A percentile compares a stretch with the other conserved stretches of the same genome.
phyloP scores from a whole-genome alignment of 2,797 vertebrate genomes.

The Poecilia gillii region DNA sequence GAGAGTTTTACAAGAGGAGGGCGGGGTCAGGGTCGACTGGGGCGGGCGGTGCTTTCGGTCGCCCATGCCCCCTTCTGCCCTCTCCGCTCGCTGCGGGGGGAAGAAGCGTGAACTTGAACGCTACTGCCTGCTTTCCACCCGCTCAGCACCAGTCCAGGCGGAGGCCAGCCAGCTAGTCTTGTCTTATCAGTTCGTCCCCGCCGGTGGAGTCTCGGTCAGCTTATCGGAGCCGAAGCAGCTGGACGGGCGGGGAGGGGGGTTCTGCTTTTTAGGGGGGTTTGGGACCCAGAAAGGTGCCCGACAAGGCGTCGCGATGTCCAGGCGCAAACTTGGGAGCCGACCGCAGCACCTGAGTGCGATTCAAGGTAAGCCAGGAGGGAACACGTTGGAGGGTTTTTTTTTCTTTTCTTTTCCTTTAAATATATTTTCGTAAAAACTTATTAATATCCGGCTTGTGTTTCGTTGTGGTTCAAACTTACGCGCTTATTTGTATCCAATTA shows the following conservation, averaged over 20 bases:
- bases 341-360: constrained; percentile 86
- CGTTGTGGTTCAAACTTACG: constrained; percentile 1
- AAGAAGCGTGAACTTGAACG: constrained; percentile 84
- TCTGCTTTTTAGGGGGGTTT: constrained; percentile 4
- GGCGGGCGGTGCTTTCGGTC: constrained; percentile 72
- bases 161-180: constrained; percentile 30
- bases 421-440: neutral
- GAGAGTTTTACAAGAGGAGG: constrained; percentile 38
- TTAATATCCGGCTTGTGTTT: constrained; percentile 4
- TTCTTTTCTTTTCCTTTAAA: neutral
- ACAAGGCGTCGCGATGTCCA: constrained; percentile 79
- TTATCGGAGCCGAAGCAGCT: constrained; percentile 38
- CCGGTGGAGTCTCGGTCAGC: constrained; percentile 21
- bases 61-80: constrained; percentile 71
- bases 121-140: constrained; percentile 41
- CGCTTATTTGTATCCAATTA: constrained; percentile 5
- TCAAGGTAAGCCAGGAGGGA: constrained; percentile 74
- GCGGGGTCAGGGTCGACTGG: constrained; percentile 68
- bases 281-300: constrained; percentile 46
- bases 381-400: neutral
- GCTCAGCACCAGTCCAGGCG: constrained; percentile 57
- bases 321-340: constrained; percentile 86
- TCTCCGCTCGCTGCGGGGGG: constrained; percentile 64
- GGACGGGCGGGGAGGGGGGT: constrained; percentile 14
- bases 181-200: constrained; percentile 38